phyloP scores from a whole-genome alignment of 2,797 vertebrate genomes.

The Pseudomugil tenellus region DNA sequence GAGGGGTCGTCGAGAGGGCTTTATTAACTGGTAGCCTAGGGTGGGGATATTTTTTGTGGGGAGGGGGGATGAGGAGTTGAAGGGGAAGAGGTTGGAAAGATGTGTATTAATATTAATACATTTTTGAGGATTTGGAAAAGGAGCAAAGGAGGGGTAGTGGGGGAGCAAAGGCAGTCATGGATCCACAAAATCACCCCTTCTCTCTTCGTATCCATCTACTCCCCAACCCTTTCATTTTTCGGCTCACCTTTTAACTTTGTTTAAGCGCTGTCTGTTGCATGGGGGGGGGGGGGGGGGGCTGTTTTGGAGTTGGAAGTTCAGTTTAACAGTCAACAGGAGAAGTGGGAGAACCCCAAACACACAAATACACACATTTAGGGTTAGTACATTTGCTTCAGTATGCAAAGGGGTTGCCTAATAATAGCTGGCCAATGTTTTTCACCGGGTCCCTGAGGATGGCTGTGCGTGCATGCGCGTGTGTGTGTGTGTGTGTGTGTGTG shows the following conservation, averaged over 20 bases:
- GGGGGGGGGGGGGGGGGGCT: slow-evolving; percentile 1
- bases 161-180: slow-evolving; percentile 62
- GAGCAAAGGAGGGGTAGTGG: slow-evolving; percentile 12
- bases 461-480: slow-evolving; percentile 18
- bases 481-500: slow-evolving; percentile 12
- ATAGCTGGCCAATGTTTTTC: slow-evolving; percentile 78
- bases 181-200: slow-evolving; percentile 66
- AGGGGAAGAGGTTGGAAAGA: slow-evolving; percentile 50
- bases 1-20: slow-evolving; percentile 76
- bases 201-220: slow-evolving; percentile 14
- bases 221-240: slow-evolving; percentile 18
- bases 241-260: slow-evolving; percentile 9
- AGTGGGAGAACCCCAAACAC: slow-evolving; percentile 46
- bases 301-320: slow-evolving; percentile 59
- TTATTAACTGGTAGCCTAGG: slow-evolving; percentile 84
- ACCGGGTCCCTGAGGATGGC: slow-evolving; percentile 71
- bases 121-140: slow-evolving; percentile 58
- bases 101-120: slow-evolving; percentile 78
- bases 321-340: slow-evolving; percentile 74
- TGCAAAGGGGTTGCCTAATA: slow-evolving; percentile 82
- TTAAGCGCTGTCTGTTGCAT: neutral
- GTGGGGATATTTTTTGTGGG: slow-evolving; percentile 63
- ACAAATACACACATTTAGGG: slow-evolving; percentile 48
- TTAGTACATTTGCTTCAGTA: slow-evolving; percentile 60
- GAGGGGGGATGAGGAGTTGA: slow-evolving; percentile 29